phyloP scores from a whole-genome alignment of 2,888 invertebrate species.

The Melitaea athalia region DNA sequence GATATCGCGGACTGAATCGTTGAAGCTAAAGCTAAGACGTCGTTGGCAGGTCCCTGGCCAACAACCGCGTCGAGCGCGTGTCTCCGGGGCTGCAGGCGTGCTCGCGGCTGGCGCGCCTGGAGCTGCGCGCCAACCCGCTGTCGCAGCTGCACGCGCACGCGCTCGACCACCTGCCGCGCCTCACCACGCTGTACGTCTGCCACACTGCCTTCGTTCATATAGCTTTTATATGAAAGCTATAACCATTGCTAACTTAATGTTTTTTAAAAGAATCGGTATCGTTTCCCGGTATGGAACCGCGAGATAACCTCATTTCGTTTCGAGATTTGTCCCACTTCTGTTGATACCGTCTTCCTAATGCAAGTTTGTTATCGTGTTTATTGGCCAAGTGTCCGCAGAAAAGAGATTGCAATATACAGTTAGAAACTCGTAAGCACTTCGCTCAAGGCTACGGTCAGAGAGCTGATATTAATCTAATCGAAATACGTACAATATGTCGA shows the following conservation, averaged over 20 bases:
- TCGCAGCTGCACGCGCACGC: slow-evolving; percentile 86
- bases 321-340: slow-evolving; percentile 27
- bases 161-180: slow-evolving; percentile 87
- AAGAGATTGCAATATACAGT: slow-evolving; percentile 22
- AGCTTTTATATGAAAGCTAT: not conserved
- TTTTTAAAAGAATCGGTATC: not conserved
- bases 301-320: slow-evolving; percentile 21
- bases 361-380: slow-evolving; percentile 29
- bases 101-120: slow-evolving; percentile 87
- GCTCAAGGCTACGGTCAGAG: not conserved
- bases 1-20: no score
- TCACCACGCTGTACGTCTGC: slow-evolving; percentile 70
- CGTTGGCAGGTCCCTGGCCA: slow-evolving; percentile 86
- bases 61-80: slow-evolving; percentile 90
- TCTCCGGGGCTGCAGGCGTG: slow-evolving; percentile 87
- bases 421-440: slow-evolving; percentile 23
- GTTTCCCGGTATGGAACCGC: not conserved
- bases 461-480: not conserved
- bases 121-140: slow-evolving; percentile 92
- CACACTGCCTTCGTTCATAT: no score
- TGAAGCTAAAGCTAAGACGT: not conserved
- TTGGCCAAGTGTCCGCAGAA: slow-evolving; percentile 16
- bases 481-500: not conserved
- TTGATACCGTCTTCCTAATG: slow-evolving; percentile 18
- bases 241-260: not conserved